phyloP scores from a whole-genome alignment of 2,888 invertebrate genomes.

The Tupiocoris notatus region DNA sequence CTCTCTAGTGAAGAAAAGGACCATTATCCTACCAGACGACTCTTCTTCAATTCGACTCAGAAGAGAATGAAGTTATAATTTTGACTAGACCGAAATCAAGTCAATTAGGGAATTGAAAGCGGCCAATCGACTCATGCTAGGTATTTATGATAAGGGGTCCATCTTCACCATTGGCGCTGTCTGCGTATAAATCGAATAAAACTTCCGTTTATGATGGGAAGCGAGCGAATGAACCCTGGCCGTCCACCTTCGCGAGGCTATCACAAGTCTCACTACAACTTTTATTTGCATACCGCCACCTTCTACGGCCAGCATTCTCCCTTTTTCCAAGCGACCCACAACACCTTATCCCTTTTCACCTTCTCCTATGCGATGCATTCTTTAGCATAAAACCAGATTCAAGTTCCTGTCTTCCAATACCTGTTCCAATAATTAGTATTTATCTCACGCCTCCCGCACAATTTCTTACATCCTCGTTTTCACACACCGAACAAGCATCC shows the following conservation, averaged over 20 bases:
- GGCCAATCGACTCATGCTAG: too few species aligned
- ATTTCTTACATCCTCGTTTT: background rate
- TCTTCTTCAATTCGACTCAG: too few species aligned
- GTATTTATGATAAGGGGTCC: too few species aligned
- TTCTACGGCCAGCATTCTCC: background rate
- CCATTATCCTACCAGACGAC: too few species aligned
- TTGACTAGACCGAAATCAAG: too few species aligned
- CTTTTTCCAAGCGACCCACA: background rate
- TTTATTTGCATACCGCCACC: background rate
- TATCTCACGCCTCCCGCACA: slow-evolving; percentile 32
- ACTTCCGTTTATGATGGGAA: background rate
- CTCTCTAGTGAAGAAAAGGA: too few species aligned
- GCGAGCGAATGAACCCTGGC: background rate
- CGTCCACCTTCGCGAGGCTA: background rate
- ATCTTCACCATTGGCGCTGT: too few species aligned
- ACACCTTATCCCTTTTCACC: background rate
- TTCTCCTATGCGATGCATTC: background rate
- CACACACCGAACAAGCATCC: background rate
- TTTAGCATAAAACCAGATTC: slow-evolving; percentile 33
- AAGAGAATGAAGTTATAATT: too few species aligned
- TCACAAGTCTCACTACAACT: background rate
- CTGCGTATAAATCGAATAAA: background rate
- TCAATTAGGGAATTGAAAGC: too few species aligned
- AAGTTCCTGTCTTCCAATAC: slow-evolving; percentile 1
- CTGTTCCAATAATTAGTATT: slow-evolving; percentile 42